Base-by-base conservation (phyloP, 1,140 invertebrate genomes). In the Psilanteris sp. region DNA sequence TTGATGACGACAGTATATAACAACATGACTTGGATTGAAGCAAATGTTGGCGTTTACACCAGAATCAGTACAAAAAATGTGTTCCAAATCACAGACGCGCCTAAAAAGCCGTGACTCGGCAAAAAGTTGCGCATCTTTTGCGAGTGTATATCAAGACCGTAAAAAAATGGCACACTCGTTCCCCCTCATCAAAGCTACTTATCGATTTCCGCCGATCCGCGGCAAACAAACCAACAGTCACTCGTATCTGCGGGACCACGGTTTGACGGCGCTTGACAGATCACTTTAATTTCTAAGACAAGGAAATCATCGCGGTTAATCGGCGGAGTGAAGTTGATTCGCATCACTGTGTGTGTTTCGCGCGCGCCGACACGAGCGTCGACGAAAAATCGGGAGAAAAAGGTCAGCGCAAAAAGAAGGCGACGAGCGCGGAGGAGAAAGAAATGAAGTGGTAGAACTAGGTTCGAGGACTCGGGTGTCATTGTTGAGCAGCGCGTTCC, bases 371-470 rank as follows among this genome's bases (percentile, higher is more conserved):
- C 5, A 27, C 31, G 46, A 36, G 27, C 31, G 46, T 13, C 8
- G 34, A 57, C 34, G 44, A 31, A 16, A 34, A 14, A 34, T 13
- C 11, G 20, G 31, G 18, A 10, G 22, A 43, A 10, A 24, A 27
- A 41, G 24, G 9, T 8, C n/a, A 22, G 1, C 5, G 13, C 13
- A 31, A 55, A 55, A 37, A 36, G 5, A 27, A 10, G 48, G 3
- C 8, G 5, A 18, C 3, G 16, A 39, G 31, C 1, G 7, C 24
- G 26, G 52, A 3, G 16, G 13, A 18, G 16, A 24, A 7, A 24
- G 18, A 37, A 32, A 50, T n/a, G 32, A 72, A 39, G 13, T 31
- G 26, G 41, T 37, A 54, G 52, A 62, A 66, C 70, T 59, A 20
- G 59, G 57, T 54, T 54, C 22, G 39, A 31, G 41, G 36, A 31